Conservation (phyloP, 2,113 vertebrate genomes). For the Tapirus terrestris region DNA sequence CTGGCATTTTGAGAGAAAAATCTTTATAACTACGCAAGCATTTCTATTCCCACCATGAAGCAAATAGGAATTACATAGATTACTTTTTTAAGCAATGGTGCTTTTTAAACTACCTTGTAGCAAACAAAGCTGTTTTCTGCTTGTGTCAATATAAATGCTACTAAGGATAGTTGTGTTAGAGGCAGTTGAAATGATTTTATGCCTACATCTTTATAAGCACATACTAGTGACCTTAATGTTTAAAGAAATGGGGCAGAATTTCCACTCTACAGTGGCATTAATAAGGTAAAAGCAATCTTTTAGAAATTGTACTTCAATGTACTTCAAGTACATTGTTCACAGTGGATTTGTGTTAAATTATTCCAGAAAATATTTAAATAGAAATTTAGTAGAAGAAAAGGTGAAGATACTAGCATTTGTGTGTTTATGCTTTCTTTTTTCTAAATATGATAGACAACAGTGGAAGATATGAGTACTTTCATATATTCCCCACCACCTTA, state of each 20-base stretch:
- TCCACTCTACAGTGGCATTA: background rate
- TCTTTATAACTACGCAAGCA: background rate
- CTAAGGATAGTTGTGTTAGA: constrained; percentile 57
- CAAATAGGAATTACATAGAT: constrained; percentile 62
- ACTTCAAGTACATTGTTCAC: background rate
- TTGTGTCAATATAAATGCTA: constrained; percentile 65
- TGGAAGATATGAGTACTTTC: background rate
- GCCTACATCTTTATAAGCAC: constrained; percentile 40
- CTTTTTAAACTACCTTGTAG: constrained; percentile 56
- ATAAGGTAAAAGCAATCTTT: background rate
- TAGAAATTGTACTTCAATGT: constrained; percentile 37
- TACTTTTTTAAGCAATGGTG: constrained; percentile 50
- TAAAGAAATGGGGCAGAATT: constrained; percentile 50
- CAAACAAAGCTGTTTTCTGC: constrained; percentile 74
- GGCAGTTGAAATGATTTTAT: constrained; percentile 24
- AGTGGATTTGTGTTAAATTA: constrained; percentile 4
- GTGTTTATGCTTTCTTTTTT: constrained; percentile 17
- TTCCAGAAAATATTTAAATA: constrained; percentile 48
- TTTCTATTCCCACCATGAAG: constrained; percentile 63
- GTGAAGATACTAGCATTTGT: background rate
- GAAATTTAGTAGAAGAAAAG: background rate
- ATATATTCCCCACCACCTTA: background rate
- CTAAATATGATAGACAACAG: background rate
- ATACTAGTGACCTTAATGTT: constrained; percentile 68
- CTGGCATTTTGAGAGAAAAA: constrained; percentile 57